Percentiles rank a stretch among this genome's conserved stretches.
Conservation (phyloP, 2,888 invertebrate genomes). For the Philonicus albiceps region DNA sequence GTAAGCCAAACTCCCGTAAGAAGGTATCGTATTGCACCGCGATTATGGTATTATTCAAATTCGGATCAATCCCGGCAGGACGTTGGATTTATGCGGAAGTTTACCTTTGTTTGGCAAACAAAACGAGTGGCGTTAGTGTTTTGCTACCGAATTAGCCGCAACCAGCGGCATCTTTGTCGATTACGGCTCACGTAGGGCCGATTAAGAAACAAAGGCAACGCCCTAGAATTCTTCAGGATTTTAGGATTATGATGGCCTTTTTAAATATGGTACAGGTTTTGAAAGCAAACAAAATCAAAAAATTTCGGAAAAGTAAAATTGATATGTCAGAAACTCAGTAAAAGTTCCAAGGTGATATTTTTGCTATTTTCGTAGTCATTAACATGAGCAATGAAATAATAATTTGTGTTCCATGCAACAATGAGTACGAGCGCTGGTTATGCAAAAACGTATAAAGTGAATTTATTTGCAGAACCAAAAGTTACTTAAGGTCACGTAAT, state of each 20-base stretch:
- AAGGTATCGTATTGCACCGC: neutral
- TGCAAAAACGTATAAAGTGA: neutral
- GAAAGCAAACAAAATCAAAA: neutral
- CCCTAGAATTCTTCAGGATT: neutral
- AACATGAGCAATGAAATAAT: neutral
- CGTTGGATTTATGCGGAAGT: conserved; percentile 2
- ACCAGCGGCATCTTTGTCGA: neutral
- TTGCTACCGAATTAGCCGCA: neutral
- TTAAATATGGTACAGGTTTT: neutral
- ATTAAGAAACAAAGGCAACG: neutral
- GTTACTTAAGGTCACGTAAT: neutral
- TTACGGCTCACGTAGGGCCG: neutral
- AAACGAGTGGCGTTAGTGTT: conserved; percentile 11
- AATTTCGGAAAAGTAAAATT: neutral
- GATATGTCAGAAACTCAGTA: neutral
- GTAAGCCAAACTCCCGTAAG: neutral
- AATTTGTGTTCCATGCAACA: neutral
- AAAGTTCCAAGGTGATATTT: neutral
- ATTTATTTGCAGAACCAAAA: neutral
- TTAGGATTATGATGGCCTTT: neutral
- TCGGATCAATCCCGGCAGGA: neutral
- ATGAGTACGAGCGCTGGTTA: neutral
- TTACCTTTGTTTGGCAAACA: neutral
- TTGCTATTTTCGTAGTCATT: neutral
- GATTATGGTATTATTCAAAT: neutral